Evolutionary conservation across 2,888 invertebrate species (phyloP), one percentile per base, ranked within the genome.

Genomic region (Campoplex capitator): DNA sequence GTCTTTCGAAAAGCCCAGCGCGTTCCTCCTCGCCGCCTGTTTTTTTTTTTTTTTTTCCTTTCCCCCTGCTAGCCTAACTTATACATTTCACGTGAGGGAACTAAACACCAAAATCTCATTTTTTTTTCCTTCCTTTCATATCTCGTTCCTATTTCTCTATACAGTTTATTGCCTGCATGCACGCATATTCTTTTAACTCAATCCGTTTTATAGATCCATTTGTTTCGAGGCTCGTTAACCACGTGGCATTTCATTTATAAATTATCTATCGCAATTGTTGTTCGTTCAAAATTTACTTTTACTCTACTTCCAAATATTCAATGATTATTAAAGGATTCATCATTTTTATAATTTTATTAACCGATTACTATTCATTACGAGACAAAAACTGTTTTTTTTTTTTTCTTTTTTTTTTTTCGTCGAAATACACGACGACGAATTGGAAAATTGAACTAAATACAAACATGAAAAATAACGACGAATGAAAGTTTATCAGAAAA

Each of bases 1-100:
- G 81, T 73, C 83, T 86, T 85, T 85, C 71, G 83, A 88, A 89
- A 89, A 88, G 83, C 83, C 82, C 71, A 73, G 67, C 85, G 88
- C 23, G 23, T 23, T 23, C 23, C 67, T 71, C n/a, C 78, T 65
- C 35, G 48, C 73, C 45, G 70, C 7, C 51, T 67, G 70, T 28
- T 70, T 56, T 58, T 35, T 35, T 75, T 23, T 23, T 23, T 23
- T 23, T 23, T 23, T 23, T 23, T 23, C 23, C 23, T 23, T 23
- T 23, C 23, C 23, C 68, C 79, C 78, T 75, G 51, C 78, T 78
- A 67, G 74, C 28, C 74, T 38, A 74, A 78, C 74, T 74, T 70
- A 9, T 67, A 28, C 56, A 51, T 76, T 80, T 76, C 62, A 32
- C 70, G 45, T 65, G 67, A 56, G 67, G 73, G 32, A 48, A 56